Conservation (phyloP, 1,140 invertebrate species). For the Gryllus bimaculatus region DNA sequence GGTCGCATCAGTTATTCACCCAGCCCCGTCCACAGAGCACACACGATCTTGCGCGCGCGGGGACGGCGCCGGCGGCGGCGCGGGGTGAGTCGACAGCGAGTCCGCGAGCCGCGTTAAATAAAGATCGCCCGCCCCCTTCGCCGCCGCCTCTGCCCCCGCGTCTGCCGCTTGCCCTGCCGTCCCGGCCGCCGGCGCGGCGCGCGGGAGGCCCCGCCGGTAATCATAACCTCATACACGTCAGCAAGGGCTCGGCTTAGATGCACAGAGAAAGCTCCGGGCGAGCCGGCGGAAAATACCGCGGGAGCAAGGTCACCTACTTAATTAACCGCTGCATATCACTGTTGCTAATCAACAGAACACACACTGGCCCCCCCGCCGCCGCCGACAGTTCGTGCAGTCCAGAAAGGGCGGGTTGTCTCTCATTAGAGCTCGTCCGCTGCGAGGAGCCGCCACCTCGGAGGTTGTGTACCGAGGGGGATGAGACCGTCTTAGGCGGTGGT, state of each 20-base stretch:
- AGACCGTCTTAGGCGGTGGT: not conserved
- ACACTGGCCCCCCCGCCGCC: not conserved
- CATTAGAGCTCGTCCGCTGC: not conserved
- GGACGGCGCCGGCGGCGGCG: not conserved
- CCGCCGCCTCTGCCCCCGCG: no score
- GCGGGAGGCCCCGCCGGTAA: not conserved
- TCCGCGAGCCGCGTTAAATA: conserved; percentile 1
- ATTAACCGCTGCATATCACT: conserved; percentile 4
- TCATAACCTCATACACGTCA: conserved; percentile 4
- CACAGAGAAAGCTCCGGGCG: not conserved
- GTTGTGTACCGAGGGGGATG: not conserved
- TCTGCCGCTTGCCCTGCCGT: not conserved
- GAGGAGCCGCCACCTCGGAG: not conserved
- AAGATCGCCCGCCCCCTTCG: not conserved
- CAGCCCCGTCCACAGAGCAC: not conserved
- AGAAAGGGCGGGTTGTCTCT: not conserved
- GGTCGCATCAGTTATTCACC: not conserved
- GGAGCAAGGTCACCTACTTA: not conserved
- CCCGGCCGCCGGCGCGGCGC: no score
- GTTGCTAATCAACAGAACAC: conserved; percentile 4
- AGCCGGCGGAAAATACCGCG: not conserved
- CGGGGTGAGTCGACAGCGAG: not conserved
- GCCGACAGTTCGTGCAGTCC: not conserved
- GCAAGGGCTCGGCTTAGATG: not conserved
- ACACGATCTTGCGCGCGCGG: not conserved